Evolutionary conservation across 1,140 invertebrate genomes (phyloP).

Genomic region (Batillaria attramentaria): DNA sequence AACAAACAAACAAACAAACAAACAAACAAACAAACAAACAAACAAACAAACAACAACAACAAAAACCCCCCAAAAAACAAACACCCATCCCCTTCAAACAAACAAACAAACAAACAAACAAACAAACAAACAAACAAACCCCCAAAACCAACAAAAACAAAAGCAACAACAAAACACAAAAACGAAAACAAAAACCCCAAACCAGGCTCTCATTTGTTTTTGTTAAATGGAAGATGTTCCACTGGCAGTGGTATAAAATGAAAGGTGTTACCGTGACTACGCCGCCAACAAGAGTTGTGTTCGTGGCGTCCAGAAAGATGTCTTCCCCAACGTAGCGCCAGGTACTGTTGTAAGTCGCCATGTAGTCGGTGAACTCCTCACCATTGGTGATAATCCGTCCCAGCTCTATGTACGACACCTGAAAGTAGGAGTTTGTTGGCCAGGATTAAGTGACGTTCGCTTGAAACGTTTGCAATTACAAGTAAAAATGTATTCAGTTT

Average conservation of each 20-base stretch:
- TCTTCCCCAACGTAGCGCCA: constrained; percentile 34
- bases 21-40: no score
- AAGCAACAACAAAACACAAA: not conserved
- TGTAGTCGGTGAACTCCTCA: not conserved
- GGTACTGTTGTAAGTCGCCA: constrained; percentile 5
- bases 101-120: no score
- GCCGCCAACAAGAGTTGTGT: constrained; percentile 31
- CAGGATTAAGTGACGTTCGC: not conserved
- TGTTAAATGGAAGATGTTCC: not conserved
- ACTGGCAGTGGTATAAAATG: no score
- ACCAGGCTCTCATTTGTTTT: not conserved
- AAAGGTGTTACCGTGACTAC: constrained; percentile 31
- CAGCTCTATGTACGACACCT: constrained; percentile 16
- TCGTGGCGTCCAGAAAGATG: constrained; percentile 26
- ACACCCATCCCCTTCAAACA: no score
- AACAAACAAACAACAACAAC: no score
- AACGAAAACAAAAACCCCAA: not conserved
- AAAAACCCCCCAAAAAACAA: no score
- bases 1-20: no score
- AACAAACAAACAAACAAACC: no score
- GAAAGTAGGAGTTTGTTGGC: no score
- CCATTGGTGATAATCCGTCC: constrained; percentile 17
- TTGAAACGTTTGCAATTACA: not conserved
- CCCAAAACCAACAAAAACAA: no score
- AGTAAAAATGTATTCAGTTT: not conserved